Conservation (phyloP, 2,888 invertebrate genomes). For the Amiota communis region DNA sequence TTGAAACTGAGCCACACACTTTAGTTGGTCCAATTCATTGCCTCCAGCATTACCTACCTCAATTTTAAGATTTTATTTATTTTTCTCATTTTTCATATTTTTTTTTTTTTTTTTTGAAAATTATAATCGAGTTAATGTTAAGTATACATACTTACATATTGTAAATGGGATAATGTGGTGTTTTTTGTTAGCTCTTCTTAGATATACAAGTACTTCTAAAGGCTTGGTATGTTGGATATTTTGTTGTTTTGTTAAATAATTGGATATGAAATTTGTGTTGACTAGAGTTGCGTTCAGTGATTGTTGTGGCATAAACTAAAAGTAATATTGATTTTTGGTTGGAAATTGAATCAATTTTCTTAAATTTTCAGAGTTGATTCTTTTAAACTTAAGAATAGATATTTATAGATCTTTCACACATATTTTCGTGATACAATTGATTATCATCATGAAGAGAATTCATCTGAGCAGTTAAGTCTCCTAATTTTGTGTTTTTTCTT, state of each 20-base stretch:
- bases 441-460: too few relatives aligned
- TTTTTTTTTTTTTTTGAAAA: neutral
- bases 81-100: neutral
- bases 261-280: neutral
- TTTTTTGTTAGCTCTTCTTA: neutral
- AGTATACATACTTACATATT: constrained; percentile 6
- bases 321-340: too few relatives aligned
- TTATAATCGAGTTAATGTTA: neutral
- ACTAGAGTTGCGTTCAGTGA: too few relatives aligned
- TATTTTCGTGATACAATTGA: too few relatives aligned
- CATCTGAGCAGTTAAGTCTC: too few relatives aligned
- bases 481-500: too few relatives aligned
- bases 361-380: too few relatives aligned
- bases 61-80: neutral
- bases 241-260: neutral
- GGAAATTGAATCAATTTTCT: too few relatives aligned
- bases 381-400: too few relatives aligned
- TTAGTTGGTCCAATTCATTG: neutral
- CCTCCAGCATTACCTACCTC: constrained; percentile 10
- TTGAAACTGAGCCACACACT: constrained; percentile 16
- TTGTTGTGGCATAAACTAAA: too few relatives aligned
- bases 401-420: too few relatives aligned
- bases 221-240: neutral
- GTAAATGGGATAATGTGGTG: constrained; percentile 2
- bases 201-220: neutral